Evolutionary conservation across 2,113 vertebrate species (phyloP), one percentile per base, ranked within the genome.

Genomic region (Chaetops frenatus): DNA sequence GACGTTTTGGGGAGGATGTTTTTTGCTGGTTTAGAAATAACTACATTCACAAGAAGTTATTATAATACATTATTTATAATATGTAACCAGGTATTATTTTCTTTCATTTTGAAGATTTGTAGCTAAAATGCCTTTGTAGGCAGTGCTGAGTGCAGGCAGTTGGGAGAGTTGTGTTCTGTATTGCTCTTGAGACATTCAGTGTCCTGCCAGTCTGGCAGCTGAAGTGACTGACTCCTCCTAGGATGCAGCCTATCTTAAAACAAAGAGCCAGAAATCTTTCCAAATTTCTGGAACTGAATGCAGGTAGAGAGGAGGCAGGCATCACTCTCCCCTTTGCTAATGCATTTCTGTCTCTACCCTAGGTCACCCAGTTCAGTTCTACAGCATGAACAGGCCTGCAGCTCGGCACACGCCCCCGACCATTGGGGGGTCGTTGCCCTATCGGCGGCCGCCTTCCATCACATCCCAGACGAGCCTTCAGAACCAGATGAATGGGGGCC

Each of bases 301-400:
- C 54, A n/a, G 28, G 6, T 50, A 22, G 9, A 4, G 48, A 76
- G 62, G 67, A 66, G 27, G 12, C 44, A 62, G 36, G 31, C 60
- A 62, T 86, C 40, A 2, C 44, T 72, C 56, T 73, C 72, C n/a
- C n/a, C 67, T 74, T 50, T 25, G 56, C 47, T 67, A 2, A 86
- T 31, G 20, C 23, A 5, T 70, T 27, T 84, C 81, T 40, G 40
- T n/a, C 71, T 88, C 17, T 67, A 9, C 86, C 57, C 71, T 94
- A 99, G 99, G 99, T 90, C 98, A 98, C 58, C 98, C 99, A 15
- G 98, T 99, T 94, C 99, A 99, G 97, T 99, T 99, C 97, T 99
- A 99, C 98, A 99, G 99, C 98, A 99, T 99, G 99, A 99, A 99
- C 94, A 98, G 99, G 86, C 99, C 99, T 18, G 98, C 80, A 23